These are phyloP conservation scores for Carterocephalus palaemon DNA, from an alignment of 2,888 invertebrate genomes.

Conservation along the genomic window DNA sequence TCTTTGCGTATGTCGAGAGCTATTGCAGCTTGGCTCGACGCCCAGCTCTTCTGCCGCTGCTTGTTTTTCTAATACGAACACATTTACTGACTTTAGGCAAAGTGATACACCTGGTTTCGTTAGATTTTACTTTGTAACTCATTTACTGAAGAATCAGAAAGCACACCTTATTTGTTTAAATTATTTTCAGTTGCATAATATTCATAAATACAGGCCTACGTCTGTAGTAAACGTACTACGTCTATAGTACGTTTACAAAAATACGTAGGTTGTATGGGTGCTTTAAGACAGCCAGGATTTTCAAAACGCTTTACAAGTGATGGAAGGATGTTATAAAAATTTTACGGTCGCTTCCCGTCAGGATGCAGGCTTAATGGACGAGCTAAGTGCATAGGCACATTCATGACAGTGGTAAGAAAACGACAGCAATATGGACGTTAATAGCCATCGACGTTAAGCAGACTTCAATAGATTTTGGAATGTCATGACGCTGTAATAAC, in stretches of 20 bases:
- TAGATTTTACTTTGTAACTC: constrained; percentile 23
- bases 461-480: constrained; percentile 18
- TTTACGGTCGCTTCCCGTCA: constrained; percentile 76
- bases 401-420: constrained; percentile 62
- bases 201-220: no score
- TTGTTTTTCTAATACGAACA: constrained; percentile 45
- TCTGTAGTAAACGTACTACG: no score
- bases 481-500: constrained; percentile 19
- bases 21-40: constrained; percentile 50
- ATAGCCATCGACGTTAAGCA: constrained; percentile 21
- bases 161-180: no score
- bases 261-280: constrained; percentile 48
- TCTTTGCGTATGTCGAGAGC: constrained; percentile 42
- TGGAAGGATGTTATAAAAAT: constrained; percentile 78
- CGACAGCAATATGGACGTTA: constrained; percentile 25
- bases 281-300: constrained; percentile 66
- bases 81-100: constrained; percentile 38
- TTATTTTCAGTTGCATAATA: no score
- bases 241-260: constrained; percentile 19
- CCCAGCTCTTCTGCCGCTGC: constrained; percentile 38
- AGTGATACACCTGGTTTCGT: constrained; percentile 19
- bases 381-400: constrained; percentile 77
- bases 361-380: constrained; percentile 75
- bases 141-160: no score
- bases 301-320: constrained; percentile 76